Conservation (phyloP, 2,113 vertebrate genomes). For the Platysteira castanea region DNA sequence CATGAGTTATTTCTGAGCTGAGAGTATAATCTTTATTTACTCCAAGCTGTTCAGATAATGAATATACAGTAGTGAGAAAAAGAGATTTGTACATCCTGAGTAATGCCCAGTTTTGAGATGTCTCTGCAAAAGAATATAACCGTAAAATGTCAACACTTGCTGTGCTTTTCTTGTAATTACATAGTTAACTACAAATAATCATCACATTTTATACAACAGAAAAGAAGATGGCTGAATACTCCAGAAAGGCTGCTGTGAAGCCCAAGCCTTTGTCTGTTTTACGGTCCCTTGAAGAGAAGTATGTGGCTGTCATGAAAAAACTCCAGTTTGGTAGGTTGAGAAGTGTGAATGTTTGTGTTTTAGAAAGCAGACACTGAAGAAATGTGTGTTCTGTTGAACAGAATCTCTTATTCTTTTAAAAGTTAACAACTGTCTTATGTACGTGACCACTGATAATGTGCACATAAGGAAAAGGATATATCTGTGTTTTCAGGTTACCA, state of each 20-base stretch:
- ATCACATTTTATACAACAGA: slow-evolving; percentile 72
- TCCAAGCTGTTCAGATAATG: not conserved
- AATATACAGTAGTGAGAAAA: not conserved
- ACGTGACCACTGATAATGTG: not conserved
- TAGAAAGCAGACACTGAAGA: not conserved
- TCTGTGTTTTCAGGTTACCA: not conserved
- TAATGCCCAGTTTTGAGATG: not conserved
- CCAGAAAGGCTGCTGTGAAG: slow-evolving; percentile 83
- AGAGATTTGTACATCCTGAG: not conserved
- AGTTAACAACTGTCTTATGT: not conserved
- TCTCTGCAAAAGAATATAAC: not conserved
- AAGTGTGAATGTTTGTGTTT: not conserved
- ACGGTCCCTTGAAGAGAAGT: slow-evolving; percentile 95
- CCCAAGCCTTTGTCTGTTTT: slow-evolving; percentile 91
- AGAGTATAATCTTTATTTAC: not conserved
- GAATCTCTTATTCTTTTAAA: not conserved
- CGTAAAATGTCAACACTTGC: not conserved
- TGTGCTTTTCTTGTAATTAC: not conserved
- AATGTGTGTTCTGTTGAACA: not conserved
- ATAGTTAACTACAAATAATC: not conserved
- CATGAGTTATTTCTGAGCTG: not conserved
- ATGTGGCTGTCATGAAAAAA: slow-evolving; percentile 95
- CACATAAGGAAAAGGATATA: not conserved
- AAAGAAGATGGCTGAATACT: slow-evolving; percentile 92
- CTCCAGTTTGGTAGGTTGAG: slow-evolving; percentile 92